Evolutionary conservation across 37 sponge, comb jelly and placozoan genomes (phyloP), one percentile per base, ranked within the genome.

Genomic region (Aplysina aerophoba): DNA sequence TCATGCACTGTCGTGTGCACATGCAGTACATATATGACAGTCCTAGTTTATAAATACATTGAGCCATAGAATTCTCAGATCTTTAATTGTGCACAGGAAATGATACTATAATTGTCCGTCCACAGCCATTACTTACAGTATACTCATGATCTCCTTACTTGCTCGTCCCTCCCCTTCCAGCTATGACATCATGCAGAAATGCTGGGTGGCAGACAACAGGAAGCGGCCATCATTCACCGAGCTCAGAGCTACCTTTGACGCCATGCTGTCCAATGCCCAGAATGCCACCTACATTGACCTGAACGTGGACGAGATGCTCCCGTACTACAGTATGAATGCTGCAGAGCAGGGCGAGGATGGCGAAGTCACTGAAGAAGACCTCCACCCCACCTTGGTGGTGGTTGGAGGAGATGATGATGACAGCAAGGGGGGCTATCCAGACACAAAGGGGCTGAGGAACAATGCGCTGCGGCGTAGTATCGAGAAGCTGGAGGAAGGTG

Each of bases 251-350:
- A 81, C 81, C 20, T 81, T 81, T 30, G 81, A 81, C 35, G 38
- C 28, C 35, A 59, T 81, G 61, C 6, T 81, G 54, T 40, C 78
- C 16, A 50, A 50, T 24, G 78, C 78, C n/a, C 78, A 75, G 54
- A 75, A 75, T 19, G 78, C 31, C 24, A 75, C 22, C 78, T 89
- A 89, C 89, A 89, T 89, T n/a, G 85, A 66, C 59, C 59, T 89
- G 37, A n/a, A 84, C 22, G 79, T 89, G 28, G 78, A 89, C 63
- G 78, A 75, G 24, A 75, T 75, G 78, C 50, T 75, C 14, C 78
- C 78, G 24, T 75, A 75, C 78, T 75, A 75, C 11, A 17, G 25
- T 53, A 75, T 75, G 78, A 75, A 41, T 0, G 44, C 78, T 21
- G 78, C 39, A 21, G 78, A 55, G 40, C 50, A 40, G 24, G 15